These are phyloP conservation scores for Dasypus novemcinctus DNA, from an alignment of 2,113 vertebrate genomes.

Conservation along the genomic window DNA sequence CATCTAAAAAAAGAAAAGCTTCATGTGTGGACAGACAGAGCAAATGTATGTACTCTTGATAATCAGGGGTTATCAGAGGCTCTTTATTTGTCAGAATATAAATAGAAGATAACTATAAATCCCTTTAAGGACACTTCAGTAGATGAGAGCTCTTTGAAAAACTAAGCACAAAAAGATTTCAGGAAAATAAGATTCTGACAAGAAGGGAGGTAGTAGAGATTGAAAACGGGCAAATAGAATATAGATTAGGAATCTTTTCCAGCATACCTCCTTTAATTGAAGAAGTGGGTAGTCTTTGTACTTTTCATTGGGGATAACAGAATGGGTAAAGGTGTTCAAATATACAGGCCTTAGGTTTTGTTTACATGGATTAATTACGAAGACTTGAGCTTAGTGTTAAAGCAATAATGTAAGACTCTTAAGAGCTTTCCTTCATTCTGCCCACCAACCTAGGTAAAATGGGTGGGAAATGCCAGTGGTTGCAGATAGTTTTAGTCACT, in stretches of 20 bases:
- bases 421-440: not conserved
- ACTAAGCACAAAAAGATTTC: not conserved
- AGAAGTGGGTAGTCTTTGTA: not conserved
- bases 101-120: not conserved
- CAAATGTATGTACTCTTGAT: not conserved
- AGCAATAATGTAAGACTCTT: not conserved
- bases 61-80: not conserved
- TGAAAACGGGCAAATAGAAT: not conserved
- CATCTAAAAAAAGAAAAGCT: not conserved
- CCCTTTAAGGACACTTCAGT: not conserved
- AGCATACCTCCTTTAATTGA: not conserved
- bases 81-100: constrained; percentile 30
- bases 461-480: not conserved
- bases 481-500: not conserved
- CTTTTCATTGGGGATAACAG: not conserved
- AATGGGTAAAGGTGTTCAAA: not conserved
- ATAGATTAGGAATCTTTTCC: not conserved
- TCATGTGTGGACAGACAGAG: not conserved
- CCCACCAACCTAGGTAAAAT: not conserved
- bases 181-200: not conserved
- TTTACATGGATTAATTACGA: not conserved
- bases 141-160: not conserved
- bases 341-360: not conserved
- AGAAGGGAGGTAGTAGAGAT: not conserved
- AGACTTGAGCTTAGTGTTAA: not conserved